Evolutionary conservation across 2,888 invertebrate species (phyloP), one percentile per base, ranked within the genome.

Genomic region (Branchinecta sandiegonensis): DNA sequence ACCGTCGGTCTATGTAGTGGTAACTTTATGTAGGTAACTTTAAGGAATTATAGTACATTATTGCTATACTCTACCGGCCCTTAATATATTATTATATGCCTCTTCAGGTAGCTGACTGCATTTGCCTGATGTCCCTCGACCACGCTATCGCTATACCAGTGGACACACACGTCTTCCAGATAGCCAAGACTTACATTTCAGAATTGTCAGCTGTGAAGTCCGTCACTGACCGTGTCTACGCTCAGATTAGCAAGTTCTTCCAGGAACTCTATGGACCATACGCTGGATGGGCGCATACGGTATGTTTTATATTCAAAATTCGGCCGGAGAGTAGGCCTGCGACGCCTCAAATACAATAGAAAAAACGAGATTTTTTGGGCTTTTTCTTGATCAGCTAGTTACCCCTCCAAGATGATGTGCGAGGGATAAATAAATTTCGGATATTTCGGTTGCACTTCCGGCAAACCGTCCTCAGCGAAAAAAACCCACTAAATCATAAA

Each of bases 271-370:
- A 90, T 81, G 94, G 94, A 4, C 83, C 86, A 48, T 82, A 87
- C 76, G 93, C 94, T 14, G 95, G 95, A 12, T 95, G 95, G 95
- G 92, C 95, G 12, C 95, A 95, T 77, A 88, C 93, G 67, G 90
- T 94, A 80, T 83, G 85, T 77, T 75, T 77, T 68, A 77, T 74
- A 14, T 17, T 56, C 9, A n/a, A 46, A 46, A 23, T 23, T 23
- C 46, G 11, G 9, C 11, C n/a, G 23, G 23, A 12, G 10, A n/a
- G n/a, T n/a, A n/a, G n/a, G n/a, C n/a, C n/a, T n/a, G n/a, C n/a
- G n/a, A n/a, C n/a, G n/a, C n/a, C n/a, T n/a, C n/a, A n/a, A n/a
- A n/a, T n/a, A n/a, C n/a, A n/a, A n/a, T n/a, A n/a, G n/a, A n/a
- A n/a, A n/a, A n/a, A n/a, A n/a, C n/a, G n/a, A n/a, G n/a, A n/a